Conservation (phyloP, 2,797 vertebrate species). For the Anomalospiza imberbis region DNA sequence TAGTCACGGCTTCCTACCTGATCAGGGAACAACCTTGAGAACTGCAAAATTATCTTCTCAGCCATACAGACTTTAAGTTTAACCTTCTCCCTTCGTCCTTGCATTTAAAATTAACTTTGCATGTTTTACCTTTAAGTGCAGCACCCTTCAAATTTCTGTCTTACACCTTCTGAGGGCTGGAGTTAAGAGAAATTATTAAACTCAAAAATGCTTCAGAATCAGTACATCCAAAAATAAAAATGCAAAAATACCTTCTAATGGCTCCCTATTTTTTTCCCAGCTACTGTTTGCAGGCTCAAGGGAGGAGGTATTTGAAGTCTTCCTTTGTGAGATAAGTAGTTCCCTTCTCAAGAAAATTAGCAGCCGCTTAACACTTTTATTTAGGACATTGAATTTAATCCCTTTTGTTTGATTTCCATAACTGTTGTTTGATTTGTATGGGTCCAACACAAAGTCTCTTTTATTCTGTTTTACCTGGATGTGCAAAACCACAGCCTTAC, state of each 20-base stretch:
- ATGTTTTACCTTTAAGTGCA: not conserved
- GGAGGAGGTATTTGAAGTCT: not conserved
- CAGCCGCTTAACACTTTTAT: not conserved
- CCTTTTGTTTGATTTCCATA: not conserved
- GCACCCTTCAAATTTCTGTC: not conserved
- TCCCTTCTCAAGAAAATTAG: not conserved
- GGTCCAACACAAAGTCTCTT: not conserved
- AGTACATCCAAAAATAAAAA: not conserved
- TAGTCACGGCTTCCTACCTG: not conserved
- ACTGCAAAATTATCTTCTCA: not conserved
- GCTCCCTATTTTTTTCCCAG: not conserved
- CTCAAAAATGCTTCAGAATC: not conserved
- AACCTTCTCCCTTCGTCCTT: not conserved
- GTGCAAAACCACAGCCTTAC: not conserved
- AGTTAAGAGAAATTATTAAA: not conserved
- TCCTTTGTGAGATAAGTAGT: not conserved
- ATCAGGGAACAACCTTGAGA: not conserved
- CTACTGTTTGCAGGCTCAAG: not conserved
- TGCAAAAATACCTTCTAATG: not conserved
- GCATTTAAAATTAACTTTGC: not conserved
- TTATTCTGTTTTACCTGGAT: not conserved
- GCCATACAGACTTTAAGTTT: not conserved
- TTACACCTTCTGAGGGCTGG: not conserved
- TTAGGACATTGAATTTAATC: not conserved
- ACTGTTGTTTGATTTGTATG: not conserved